These are phyloP conservation scores for Garrulus glandarius DNA, from an alignment of 2,797 vertebrate genomes.

Conservation along the genomic window DNA sequence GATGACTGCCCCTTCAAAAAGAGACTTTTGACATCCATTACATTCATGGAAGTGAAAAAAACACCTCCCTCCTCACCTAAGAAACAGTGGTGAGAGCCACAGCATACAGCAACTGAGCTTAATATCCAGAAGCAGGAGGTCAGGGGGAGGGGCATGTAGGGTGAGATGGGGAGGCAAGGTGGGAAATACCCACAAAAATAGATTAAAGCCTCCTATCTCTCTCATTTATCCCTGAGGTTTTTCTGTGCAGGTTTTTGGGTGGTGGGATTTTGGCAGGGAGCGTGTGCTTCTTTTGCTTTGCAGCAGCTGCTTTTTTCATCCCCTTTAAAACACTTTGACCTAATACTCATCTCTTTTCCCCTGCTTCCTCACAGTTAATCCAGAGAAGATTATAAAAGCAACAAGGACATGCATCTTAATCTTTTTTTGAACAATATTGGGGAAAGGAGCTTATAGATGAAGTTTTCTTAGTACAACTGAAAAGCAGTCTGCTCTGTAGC, in stretches of 20 bases:
- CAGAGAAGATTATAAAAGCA: conserved; percentile 14
- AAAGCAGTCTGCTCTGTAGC: background rate
- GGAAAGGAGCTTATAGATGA: background rate
- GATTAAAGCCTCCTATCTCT: background rate
- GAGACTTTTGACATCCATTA: background rate
- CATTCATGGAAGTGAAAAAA: background rate
- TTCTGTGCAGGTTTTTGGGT: background rate
- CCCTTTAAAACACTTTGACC: background rate
- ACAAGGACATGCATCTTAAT: background rate
- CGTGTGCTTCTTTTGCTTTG: background rate
- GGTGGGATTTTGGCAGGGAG: background rate
- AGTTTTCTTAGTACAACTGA: background rate
- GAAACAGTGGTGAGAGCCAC: background rate
- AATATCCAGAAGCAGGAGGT: background rate
- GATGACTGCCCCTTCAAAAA: background rate
- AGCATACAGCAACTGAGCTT: background rate
- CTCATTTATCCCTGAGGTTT: rapidly evolving
- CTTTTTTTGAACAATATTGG: background rate
- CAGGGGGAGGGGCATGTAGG: rapidly evolving
- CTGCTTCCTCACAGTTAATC: background rate
- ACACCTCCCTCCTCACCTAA: background rate
- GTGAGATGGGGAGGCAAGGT: background rate
- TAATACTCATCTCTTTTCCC: background rate
- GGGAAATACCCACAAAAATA: background rate
- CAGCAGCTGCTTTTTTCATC: background rate